Conservation (phyloP, 2,888 invertebrate species). For the Coenonympha arcania region DNA sequence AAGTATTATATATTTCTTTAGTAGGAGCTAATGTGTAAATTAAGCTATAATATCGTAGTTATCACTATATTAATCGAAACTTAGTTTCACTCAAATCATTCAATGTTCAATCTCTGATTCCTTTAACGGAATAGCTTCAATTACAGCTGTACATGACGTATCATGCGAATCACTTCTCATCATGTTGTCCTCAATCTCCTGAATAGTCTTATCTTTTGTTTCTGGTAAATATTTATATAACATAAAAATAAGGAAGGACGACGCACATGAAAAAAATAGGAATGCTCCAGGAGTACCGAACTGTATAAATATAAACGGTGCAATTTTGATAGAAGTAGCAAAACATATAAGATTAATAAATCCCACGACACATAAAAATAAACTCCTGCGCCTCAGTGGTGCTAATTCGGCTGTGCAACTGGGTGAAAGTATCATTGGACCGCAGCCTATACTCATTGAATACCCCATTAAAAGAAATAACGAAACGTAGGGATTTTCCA, state of each 20-base stretch:
- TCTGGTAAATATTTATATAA: too few species aligned
- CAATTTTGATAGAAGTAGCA: slow-evolving; percentile 18
- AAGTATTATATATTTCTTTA: too few species aligned
- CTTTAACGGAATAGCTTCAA: background rate
- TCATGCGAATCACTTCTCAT: background rate
- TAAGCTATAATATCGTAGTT: too few species aligned
- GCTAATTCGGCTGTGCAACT: slow-evolving; percentile 34
- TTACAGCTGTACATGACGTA: background rate
- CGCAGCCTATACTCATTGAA: slow-evolving; percentile 25
- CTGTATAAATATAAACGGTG: slow-evolving; percentile 25
- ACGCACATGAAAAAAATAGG: too few species aligned
- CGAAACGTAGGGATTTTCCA: background rate
- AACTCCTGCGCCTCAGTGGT: slow-evolving; percentile 41
- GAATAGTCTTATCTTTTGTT: too few species aligned
- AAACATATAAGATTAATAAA: background rate
- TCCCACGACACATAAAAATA: slow-evolving; percentile 28
- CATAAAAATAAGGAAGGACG: background rate
- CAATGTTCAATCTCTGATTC: too few species aligned
- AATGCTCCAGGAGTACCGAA: slow-evolving; percentile 28
- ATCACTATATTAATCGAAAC: too few species aligned
- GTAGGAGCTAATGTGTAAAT: too few species aligned
- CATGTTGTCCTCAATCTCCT: background rate
- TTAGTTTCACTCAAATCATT: too few species aligned
- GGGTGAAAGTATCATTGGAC: slow-evolving; percentile 34
- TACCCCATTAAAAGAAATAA: slow-evolving; percentile 15